phyloP scores from a whole-genome alignment of 1,140 invertebrate genomes.

The Leucophenga varia region DNA sequence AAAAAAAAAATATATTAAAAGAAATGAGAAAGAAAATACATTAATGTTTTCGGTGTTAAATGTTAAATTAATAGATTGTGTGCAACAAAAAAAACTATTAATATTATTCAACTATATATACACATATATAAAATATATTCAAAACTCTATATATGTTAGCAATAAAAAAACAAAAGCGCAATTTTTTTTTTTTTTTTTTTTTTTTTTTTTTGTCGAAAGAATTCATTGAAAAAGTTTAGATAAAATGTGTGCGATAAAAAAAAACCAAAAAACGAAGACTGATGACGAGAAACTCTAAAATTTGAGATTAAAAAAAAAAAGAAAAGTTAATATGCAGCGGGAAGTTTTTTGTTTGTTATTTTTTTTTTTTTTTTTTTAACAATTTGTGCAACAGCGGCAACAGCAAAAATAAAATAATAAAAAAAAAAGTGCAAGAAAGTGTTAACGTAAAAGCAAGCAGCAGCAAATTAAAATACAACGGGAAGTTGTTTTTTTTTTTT shows the following conservation, averaged over 20 bases:
- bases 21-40: constrained; percentile 6
- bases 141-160: constrained; percentile 11
- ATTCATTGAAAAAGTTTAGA: background rate
- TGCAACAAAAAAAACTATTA: constrained; percentile 22
- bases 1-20: constrained; percentile 29
- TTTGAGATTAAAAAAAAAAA: too few species aligned
- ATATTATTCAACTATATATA: constrained; percentile 9
- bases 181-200: constrained; percentile 28
- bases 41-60: constrained; percentile 45
- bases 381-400: too few species aligned
- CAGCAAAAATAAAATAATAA: constrained; percentile 1
- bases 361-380: too few species aligned
- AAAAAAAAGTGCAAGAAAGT: constrained; percentile 18
- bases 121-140: constrained; percentile 10
- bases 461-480: constrained; percentile 10
- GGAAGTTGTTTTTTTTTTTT: constrained; percentile 23
- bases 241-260: too few species aligned
- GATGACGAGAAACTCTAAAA: too few species aligned
- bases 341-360: too few species aligned
- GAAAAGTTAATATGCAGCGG: too few species aligned
- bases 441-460: too few species aligned
- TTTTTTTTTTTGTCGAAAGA: constrained; percentile 40
- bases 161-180: constrained; percentile 28
- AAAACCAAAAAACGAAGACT: too few species aligned
- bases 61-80: constrained; percentile 51